Evolutionary conservation across 2,888 invertebrate genomes (phyloP).

Genomic region (Drosophila mulleri): DNA sequence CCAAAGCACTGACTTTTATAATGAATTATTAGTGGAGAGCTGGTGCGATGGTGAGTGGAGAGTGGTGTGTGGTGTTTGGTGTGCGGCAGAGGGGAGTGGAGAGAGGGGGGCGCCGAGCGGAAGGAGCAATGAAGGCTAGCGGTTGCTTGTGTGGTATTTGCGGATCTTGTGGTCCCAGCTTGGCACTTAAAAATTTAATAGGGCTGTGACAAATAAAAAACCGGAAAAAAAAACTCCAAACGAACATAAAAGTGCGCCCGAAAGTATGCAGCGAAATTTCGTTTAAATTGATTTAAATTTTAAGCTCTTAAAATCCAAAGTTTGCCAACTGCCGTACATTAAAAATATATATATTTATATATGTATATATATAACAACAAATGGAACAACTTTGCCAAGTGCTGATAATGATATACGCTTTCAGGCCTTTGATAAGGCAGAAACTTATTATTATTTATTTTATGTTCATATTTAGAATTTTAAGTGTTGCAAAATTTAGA

Average conservation of each 20-base stretch:
- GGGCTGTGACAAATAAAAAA: constrained; percentile 62
- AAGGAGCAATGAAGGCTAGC: constrained; percentile 38
- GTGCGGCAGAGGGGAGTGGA: too few species aligned
- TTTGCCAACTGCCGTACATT: constrained; percentile 8
- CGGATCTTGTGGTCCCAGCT: constrained; percentile 70
- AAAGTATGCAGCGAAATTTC: constrained; percentile 48
- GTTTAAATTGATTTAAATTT: constrained; percentile 60
- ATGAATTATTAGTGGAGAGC: constrained; percentile 75
- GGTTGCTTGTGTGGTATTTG: constrained; percentile 77
- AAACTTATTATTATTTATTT: not conserved
- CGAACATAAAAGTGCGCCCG: constrained; percentile 27
- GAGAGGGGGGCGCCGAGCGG: not conserved
- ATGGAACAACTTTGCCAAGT: too few species aligned
- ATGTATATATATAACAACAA: not conserved
- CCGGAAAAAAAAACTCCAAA: constrained; percentile 5
- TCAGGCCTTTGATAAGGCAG: not conserved
- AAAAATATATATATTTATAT: not conserved
- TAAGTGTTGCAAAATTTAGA: too few species aligned
- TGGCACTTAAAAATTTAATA: constrained; percentile 80
- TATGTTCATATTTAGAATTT: not conserved
- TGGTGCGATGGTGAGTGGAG: constrained; percentile 9
- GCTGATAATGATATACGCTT: not conserved
- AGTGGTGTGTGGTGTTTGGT: too few species aligned
- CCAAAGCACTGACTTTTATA: constrained; percentile 81
- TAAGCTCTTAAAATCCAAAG: constrained; percentile 20